Evolutionary conservation across 2,888 invertebrate genomes (phyloP).

Genomic region (Calameuta idolon): DNA sequence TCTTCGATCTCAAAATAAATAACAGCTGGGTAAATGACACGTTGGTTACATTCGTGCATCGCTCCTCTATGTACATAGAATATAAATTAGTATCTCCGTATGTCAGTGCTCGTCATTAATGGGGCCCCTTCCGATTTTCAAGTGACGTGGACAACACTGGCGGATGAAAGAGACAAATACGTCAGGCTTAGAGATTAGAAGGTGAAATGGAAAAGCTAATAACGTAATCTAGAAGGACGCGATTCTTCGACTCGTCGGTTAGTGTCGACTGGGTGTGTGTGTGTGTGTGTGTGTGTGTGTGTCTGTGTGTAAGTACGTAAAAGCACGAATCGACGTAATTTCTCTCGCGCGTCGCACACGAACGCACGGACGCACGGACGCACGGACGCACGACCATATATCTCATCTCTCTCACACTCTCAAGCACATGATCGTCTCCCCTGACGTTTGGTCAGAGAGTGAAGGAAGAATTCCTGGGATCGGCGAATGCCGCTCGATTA

Average conservation of each 20-base stretch:
- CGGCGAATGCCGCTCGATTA: too few relatives aligned
- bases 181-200: background rate
- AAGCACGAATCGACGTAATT: slow-evolving; percentile 46
- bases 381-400: too few relatives aligned
- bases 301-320: slow-evolving; percentile 52
- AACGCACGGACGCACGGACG: too few relatives aligned
- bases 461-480: too few relatives aligned
- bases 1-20: too few relatives aligned
- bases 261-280: background rate
- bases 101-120: slow-evolving; percentile 25
- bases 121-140: background rate
- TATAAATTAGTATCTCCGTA: slow-evolving; percentile 42
- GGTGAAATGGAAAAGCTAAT: background rate
- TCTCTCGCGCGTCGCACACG: slow-evolving; percentile 13
- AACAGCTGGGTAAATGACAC: too few relatives aligned
- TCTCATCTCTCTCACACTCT: too few relatives aligned
- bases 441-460: too few relatives aligned
- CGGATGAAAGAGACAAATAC: background rate
- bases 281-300: too few relatives aligned
- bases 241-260: slow-evolving; percentile 18
- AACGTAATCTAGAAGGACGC: background rate
- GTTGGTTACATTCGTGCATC: slow-evolving; percentile 1
- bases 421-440: too few relatives aligned
- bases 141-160: slow-evolving; percentile 9
- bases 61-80: slow-evolving; percentile 48